Percentiles rank a stretch among this genome's conserved stretches.
Evolutionary conservation across 2,888 invertebrate genomes (phyloP).

Genomic region (Nephrotoma guestfalica): DNA sequence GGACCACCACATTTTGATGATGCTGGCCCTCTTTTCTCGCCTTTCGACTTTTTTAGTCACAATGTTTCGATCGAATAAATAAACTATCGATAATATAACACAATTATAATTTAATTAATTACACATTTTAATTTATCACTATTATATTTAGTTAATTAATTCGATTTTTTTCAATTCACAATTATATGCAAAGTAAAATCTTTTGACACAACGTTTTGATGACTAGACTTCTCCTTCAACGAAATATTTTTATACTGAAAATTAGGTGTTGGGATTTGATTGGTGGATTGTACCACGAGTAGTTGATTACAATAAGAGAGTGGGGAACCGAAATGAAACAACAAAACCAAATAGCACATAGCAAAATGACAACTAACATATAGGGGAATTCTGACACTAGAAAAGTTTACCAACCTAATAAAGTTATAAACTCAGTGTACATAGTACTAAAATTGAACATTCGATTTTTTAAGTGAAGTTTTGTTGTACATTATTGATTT

Average conservation of each 20-base stretch:
- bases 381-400: neutral
- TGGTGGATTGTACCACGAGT: conserved; percentile 1
- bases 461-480: no score
- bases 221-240: neutral
- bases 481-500: no score
- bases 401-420: no score
- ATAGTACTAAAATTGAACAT: no score
- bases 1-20: conserved; percentile 1
- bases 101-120: neutral
- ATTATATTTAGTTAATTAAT: neutral
- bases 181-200: neutral
- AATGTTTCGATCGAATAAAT: neutral
- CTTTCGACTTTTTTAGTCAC: neutral
- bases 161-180: neutral
- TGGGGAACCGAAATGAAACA: neutral
- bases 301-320: neutral
- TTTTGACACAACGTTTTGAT: neutral
- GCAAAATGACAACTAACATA: neutral
- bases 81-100: neutral
- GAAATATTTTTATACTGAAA: neutral
- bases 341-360: neutral
- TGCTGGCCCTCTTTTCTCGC: neutral
- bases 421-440: no score
- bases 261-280: conserved; percentile 5
- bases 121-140: neutral